Evolutionary conservation across 2,113 vertebrate species (phyloP), one percentile per base, ranked within the genome.

Genomic region (Callocephalon fimbriatum): DNA sequence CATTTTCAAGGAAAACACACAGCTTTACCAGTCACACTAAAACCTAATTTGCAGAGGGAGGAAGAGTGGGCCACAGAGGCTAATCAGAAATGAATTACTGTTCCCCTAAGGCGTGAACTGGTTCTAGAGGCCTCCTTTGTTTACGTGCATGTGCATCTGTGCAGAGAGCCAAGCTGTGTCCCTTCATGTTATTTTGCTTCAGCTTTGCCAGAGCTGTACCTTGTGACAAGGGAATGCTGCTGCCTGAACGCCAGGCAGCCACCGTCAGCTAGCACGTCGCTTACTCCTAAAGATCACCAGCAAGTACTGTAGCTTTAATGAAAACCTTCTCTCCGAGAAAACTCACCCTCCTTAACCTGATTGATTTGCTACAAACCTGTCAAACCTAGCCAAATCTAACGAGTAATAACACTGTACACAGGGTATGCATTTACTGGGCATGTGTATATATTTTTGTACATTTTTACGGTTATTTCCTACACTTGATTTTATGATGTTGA

Each of bases 371-470:
- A 67, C 74, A 48, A 71, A 38, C 32, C 8, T 58, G 65, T 12
- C 40, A 37, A 61, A 61, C 15, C 26, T 31, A 88, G 96, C 91
- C 96, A 58, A 93, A 93, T 82, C 74, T 93, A 53, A 73, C 0
- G 3, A 90, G 91, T 87, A 93, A 95, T 76, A 66, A 89, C 65
- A 12, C 85, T 92, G 56, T 88, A 90, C 84, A 96, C 97, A 98
- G 98, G 97, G 97, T 98, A 94, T 68, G n/a, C 87, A 37, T 96
- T 90, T 97, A 82, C 84, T 92, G 63, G 90, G 61, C 86, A 95
- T 56, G 92, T 96, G 63, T 88, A 96, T 94, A 96, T 95, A 93
- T 98, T 96, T 98, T 98, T 98, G 97, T 98, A 98, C 74, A 25
- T 97, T 98, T 98, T 97, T 97, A 98, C 86, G 47, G 67, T 85